Evolutionary conservation across 2,113 vertebrate species (phyloP).

Genomic region (Lophius piscatorius): DNA sequence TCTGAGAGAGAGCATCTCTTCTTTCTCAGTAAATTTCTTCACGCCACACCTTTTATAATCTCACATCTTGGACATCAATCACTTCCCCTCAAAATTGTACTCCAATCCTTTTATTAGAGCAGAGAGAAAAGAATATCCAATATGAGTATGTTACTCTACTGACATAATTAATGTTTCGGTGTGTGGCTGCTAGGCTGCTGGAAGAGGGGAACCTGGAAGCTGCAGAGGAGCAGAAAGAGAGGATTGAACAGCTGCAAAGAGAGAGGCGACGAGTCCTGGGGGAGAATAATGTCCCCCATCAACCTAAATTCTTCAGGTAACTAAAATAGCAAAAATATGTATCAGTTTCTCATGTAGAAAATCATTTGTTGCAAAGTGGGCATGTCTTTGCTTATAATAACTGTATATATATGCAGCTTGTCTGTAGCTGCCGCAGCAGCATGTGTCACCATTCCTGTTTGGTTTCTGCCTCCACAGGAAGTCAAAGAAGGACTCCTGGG

Average conservation of each 20-base stretch:
- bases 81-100: too few relatives aligned
- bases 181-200: slow-evolving; percentile 81
- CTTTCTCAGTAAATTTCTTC: too few relatives aligned
- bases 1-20: too few relatives aligned
- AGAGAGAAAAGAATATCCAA: slow-evolving; percentile 11
- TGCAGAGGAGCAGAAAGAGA: slow-evolving; percentile 92
- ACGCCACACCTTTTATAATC: too few relatives aligned
- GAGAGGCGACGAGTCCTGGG: slow-evolving; percentile 88
- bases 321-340: slow-evolving; percentile 1
- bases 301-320: slow-evolving; percentile 94
- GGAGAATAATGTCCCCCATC: slow-evolving; percentile 85
- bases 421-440: background rate
- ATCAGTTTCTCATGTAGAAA: background rate
- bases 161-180: slow-evolving; percentile 26
- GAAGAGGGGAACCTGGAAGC: slow-evolving; percentile 92
- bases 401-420: background rate
- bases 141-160: slow-evolving; percentile 17
- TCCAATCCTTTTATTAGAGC: too few relatives aligned
- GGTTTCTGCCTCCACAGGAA: slow-evolving; percentile 77
- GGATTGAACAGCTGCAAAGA: slow-evolving; percentile 93
- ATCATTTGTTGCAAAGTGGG: background rate
- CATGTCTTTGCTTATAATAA: background rate
- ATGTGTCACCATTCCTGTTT: background rate
- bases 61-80: too few relatives aligned
- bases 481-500: slow-evolving; percentile 89